These are phyloP conservation scores for Pheosia gnoma DNA, from an alignment of 2,888 invertebrate species.

Conservation along the genomic window DNA sequence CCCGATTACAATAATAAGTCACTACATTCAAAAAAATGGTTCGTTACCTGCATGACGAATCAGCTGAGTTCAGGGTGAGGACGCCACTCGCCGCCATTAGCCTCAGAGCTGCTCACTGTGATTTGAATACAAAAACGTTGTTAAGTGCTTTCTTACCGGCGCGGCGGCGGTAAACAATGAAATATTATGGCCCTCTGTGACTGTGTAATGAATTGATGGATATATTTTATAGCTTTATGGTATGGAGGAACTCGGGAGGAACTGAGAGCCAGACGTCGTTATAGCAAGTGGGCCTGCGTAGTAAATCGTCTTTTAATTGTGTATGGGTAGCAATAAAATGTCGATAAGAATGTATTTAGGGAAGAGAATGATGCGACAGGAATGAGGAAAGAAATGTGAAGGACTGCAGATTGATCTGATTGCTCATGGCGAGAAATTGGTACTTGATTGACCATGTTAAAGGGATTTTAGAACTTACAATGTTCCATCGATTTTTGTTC, in stretches of 20 bases:
- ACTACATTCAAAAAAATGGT: no score
- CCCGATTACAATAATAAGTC: no score
- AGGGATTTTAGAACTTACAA: no score
- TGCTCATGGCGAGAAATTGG: no score
- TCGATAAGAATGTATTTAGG: background rate
- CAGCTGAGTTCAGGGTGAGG: conserved; percentile 31
- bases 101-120: conserved; percentile 61
- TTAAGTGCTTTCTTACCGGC: conserved; percentile 65
- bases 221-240: conserved; percentile 37
- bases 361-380: no score
- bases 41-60: background rate
- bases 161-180: conserved; percentile 56
- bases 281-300: conserved; percentile 10
- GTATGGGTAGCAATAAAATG: background rate
- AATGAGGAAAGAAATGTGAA: background rate
- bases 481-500: no score
- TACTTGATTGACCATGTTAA: no score
- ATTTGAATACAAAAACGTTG: conserved; percentile 73
- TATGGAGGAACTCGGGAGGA: conserved; percentile 15
- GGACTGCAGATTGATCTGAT: no score
- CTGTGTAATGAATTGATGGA: conserved; percentile 32
- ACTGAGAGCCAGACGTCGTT: conserved; percentile 21
- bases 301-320: conserved; percentile 4
- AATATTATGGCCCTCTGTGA: conserved; percentile 34
- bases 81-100: conserved; percentile 55